phyloP scores from a whole-genome alignment of 2,888 invertebrate genomes.

The Lasioglossum villosulum region DNA sequence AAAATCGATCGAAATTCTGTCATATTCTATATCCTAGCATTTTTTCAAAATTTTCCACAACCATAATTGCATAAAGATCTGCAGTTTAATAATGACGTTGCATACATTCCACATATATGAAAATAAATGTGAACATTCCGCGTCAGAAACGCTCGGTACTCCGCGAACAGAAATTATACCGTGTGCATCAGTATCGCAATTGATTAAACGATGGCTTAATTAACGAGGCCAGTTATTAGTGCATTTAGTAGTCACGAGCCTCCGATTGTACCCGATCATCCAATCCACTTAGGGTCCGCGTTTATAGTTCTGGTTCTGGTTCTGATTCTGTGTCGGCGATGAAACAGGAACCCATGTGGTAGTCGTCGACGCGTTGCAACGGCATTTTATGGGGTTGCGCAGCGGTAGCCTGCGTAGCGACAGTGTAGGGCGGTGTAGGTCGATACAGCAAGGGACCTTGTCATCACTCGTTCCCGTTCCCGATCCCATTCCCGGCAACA shows the following conservation, averaged over 20 bases:
- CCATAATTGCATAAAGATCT: too few relatives aligned
- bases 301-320: constrained; percentile 23
- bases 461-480: constrained; percentile 53
- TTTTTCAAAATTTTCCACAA: too few relatives aligned
- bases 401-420: constrained; percentile 72
- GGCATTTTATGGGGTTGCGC: constrained; percentile 64
- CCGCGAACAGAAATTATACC: background rate
- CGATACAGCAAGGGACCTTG: constrained; percentile 71
- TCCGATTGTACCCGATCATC: constrained; percentile 41
- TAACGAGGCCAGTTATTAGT: constrained; percentile 10
- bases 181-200: background rate
- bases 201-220: background rate
- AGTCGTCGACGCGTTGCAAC: constrained; percentile 29
- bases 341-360: constrained; percentile 8
- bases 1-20: too few relatives aligned
- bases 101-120: background rate
- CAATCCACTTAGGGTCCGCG: constrained; percentile 36
- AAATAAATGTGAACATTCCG: background rate
- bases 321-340: background rate
- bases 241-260: background rate
- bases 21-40: too few relatives aligned
- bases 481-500: constrained; percentile 12
- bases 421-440: constrained; percentile 71
- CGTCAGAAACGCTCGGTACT: background rate
- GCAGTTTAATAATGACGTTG: background rate